Base-by-base conservation (phyloP, 2,888 invertebrate species). In the Pandemis corylana region DNA sequence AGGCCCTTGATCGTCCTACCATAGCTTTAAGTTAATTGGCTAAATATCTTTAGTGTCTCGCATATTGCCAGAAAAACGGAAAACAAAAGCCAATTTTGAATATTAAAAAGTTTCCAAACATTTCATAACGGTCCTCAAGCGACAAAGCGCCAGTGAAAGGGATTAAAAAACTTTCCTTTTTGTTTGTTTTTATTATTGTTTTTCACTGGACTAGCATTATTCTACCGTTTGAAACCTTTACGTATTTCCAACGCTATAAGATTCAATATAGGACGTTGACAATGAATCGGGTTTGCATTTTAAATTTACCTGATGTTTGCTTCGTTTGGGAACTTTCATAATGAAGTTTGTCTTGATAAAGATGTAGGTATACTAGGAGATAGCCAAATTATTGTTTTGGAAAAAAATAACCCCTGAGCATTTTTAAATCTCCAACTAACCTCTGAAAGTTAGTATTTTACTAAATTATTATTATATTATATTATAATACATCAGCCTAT, bases 101-200 rank as follows among this genome's bases (percentile, higher is more conserved):
- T 28, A 68, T 76, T 68, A 51, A 66, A 72, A 75, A 67, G 77
- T 72, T 69, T 68, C 49, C 44, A 28, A 70, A 74, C 69, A 74
- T 68, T 72, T 64, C 70, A 36, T 69, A 66, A 75, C 75, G 63
- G 69, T 69, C 51, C 75, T 64, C 72, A 15, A 15, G 77, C 64
- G 75, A 75, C 75, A 75, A 72, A 75, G 69, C 74, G 42, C 13
- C 36, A 36, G 63, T 56, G 71, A 77, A 79, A 76, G 76, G 78
- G 77, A 78, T 80, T 79, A 80, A 80, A 81, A 79, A 81, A 79
- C 79, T 81, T 81, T 65, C 74, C 20, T 74, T 76, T 56, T 68
- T 69, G 68, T 68, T 56, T 71, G 73, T 76, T 72, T 65, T 76
- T 76, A 71, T 71, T 76, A 64, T 76, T 71, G 71, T 71, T 77